Evolutionary conservation across 2,888 invertebrate species (phyloP).

Genomic region (Drosophila kambysellisi): DNA sequence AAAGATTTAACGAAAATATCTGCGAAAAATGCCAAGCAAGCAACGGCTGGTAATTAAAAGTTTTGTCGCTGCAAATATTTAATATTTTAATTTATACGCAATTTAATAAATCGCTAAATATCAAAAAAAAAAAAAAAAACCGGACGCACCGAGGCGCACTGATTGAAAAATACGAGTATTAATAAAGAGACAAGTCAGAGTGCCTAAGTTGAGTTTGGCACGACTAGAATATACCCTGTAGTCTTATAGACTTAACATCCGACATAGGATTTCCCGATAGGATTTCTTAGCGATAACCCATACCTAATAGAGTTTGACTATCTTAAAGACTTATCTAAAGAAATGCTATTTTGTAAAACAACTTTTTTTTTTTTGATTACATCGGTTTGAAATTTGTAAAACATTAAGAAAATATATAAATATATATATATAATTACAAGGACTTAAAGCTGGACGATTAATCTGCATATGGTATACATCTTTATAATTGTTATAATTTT

Average conservation of each 20-base stretch:
- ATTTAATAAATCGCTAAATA: conserved; percentile 79
- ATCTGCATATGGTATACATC: background rate
- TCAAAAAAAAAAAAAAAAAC: conserved; percentile 33
- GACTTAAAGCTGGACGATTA: background rate
- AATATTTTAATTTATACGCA: conserved; percentile 83
- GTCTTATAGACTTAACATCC: accelerated
- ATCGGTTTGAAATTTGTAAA: accelerated
- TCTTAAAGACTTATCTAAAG: background rate
- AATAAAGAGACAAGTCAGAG: conserved; percentile 11
- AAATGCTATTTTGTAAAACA: background rate
- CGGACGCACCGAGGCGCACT: conserved; percentile 55
- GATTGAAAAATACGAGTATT: conserved; percentile 60
- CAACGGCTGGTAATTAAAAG: conserved; percentile 73
- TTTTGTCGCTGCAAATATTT: conserved; percentile 75
- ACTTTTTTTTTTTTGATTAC: background rate
- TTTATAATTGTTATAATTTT: background rate
- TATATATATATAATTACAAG: background rate
- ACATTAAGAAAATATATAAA: background rate
- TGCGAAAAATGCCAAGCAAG: conserved; percentile 51
- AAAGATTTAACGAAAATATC: conserved; percentile 37
- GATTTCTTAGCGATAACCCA: background rate
- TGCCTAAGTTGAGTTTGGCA: no score
- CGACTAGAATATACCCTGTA: conserved; percentile 15
- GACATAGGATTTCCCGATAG: no score
- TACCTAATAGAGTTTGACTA: background rate